Percentiles rank a stretch among this genome's conserved stretches.
Evolutionary conservation across 2,797 vertebrate genomes (phyloP).

Genomic region (Melanotaenia parkinsoni): DNA sequence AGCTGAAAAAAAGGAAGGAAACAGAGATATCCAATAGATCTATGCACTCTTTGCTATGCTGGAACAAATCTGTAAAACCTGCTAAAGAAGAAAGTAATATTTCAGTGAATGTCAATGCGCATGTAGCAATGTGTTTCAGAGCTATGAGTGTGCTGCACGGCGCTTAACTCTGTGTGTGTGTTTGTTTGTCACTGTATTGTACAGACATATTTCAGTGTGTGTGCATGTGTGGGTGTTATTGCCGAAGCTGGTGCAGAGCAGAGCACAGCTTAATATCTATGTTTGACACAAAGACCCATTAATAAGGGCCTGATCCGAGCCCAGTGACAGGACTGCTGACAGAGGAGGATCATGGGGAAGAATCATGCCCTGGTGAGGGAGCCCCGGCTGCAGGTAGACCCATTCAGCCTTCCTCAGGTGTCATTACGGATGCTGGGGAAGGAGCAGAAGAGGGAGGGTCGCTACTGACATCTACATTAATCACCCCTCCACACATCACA

Average conservation of each 20-base stretch:
- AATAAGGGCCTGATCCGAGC: constrained; percentile 88
- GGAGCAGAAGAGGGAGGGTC: constrained; percentile 61
- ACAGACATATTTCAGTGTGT: constrained; percentile 44
- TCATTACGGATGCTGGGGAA: constrained; percentile 83
- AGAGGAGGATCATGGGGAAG: constrained; percentile 86
- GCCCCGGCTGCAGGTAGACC: constrained; percentile 79
- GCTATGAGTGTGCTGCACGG: constrained; percentile 35
- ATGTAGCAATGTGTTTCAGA: constrained; percentile 55
- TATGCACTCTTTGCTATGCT: constrained; percentile 47
- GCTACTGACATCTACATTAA: constrained; percentile 88
- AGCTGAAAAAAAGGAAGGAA: constrained; percentile 26
- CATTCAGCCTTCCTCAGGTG: constrained; percentile 79
- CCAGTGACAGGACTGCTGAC: constrained; percentile 88
- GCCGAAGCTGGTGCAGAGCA: constrained; percentile 58
- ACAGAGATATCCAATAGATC: constrained; percentile 57
- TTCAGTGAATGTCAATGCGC: constrained; percentile 45
- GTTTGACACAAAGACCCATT: constrained; percentile 88
- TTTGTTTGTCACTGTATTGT: constrained; percentile 58
- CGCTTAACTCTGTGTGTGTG: constrained; percentile 37
- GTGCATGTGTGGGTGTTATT: constrained; percentile 65
- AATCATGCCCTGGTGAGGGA: constrained; percentile 82
- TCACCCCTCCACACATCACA: constrained; percentile 79
- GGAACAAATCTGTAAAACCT: constrained; percentile 55
- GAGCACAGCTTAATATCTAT: constrained; percentile 86
- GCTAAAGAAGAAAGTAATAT: constrained; percentile 69